Evolutionary conservation across 2,113 vertebrate genomes (phyloP), one percentile per base, ranked within the genome.

Genomic region (Spea bombifrons): DNA sequence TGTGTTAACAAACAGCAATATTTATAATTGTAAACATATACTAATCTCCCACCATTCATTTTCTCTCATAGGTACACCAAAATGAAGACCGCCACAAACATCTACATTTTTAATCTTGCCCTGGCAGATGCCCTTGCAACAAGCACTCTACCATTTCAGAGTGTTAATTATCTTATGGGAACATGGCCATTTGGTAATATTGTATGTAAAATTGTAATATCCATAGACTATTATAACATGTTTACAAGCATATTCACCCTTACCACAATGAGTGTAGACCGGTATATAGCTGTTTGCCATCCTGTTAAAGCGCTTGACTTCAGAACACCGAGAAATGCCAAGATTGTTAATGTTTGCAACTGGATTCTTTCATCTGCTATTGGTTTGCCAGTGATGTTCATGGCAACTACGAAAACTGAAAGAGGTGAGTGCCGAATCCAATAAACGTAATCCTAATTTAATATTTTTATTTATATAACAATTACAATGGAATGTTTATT

Each of bases 171-270:
- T 86, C 88, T 99, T 86, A 96, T 99, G 96, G 97, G 96, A 46
- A 97, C 96, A 0, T 99, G 97, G 97, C 96, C 96, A 0, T 99
- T 99, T 1, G 97, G 97, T 9, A 94, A 95, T 66, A 84, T 93
- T 10, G 89, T 99, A 65, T 99, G 97, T 87, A 99, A 99, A 89
- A 93, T 97, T 0, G 93, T 95, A 66, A 94, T 98, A 88, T 98
- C 97, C 81, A 99, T 99, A 61, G 97, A 99, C 87, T 99, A 99
- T 87, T 99, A 99, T 86, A 99, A 99, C 83, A 99, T 99, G 97
- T 99, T 99, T 90, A 99, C 96, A 76, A 99, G 97, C 75, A 99
- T 99, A 86, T 99, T 99, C 85, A 99, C 97, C 0, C 94, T 99
- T 82, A 98, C 97, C 80, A 99, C 97, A 73, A 99, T 99, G 97